Percentiles rank a stretch among this genome's conserved stretches.
Conservation (phyloP, 2,113 vertebrate genomes). For the Pelecanoides urinatrix region DNA sequence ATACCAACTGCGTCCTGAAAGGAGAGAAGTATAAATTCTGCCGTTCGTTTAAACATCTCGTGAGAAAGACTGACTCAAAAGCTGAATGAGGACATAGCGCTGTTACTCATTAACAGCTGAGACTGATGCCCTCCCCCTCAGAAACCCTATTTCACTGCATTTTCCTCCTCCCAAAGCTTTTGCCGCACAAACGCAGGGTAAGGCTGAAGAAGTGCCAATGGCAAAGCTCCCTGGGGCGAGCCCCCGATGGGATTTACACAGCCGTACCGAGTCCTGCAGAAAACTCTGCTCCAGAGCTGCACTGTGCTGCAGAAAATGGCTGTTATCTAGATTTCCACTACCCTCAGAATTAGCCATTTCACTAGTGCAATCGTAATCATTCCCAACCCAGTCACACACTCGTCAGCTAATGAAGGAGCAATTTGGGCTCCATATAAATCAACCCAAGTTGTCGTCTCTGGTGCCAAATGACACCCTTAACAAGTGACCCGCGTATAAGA, state of each 20-base stretch:
- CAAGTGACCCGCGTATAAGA: fast-evolving
- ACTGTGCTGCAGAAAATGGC: fast-evolving
- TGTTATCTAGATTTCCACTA: background rate
- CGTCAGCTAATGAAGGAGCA: background rate
- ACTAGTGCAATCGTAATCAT: fast-evolving
- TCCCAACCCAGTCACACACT: background rate
- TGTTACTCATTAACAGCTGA: background rate
- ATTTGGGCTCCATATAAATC: fast-evolving
- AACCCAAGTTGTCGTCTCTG: background rate
- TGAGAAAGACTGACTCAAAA: background rate
- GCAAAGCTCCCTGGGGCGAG: background rate
- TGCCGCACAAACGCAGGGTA: fast-evolving
- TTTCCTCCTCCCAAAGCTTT: background rate
- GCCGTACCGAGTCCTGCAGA: background rate
- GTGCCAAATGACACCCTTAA: background rate
- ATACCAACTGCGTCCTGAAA: too few species aligned
- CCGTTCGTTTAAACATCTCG: fast-evolving
- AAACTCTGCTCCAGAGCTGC: background rate
- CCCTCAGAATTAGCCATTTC: too few species aligned
- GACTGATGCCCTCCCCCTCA: background rate
- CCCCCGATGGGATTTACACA: fast-evolving
- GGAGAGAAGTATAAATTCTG: background rate
- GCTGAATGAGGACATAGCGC: too few species aligned
- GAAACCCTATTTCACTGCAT: background rate
- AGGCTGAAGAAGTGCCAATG: too few species aligned